Conservation (phyloP, 2,113 vertebrate genomes). For the Nipponia nippon region DNA sequence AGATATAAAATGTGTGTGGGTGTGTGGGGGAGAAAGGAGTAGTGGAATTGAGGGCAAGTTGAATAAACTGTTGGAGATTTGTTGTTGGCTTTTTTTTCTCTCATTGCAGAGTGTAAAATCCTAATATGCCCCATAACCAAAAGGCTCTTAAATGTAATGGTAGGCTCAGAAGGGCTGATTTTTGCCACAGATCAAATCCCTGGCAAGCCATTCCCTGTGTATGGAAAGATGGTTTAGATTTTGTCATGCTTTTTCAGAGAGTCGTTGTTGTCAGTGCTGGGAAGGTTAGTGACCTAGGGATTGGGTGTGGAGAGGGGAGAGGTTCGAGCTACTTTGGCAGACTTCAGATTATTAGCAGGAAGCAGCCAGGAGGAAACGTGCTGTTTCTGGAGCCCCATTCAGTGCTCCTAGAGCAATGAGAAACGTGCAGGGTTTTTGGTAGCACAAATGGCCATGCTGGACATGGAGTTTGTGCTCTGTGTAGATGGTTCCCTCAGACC, state of each 20-base stretch:
- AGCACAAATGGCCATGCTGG: background rate
- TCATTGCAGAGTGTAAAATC: background rate
- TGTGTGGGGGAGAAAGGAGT: background rate
- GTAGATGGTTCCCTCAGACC: background rate
- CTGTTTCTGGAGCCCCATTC: background rate
- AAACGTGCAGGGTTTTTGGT: background rate
- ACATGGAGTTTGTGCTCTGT: background rate
- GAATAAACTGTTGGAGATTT: constrained; percentile 15
- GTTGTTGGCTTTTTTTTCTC: background rate
- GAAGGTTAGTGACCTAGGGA: constrained; percentile 63
- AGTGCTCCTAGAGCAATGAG: background rate
- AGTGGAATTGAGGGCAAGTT: constrained; percentile 29
- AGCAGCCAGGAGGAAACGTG: constrained; percentile 18
- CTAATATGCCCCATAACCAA: background rate
- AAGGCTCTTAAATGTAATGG: constrained; percentile 10
- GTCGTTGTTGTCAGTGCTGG: constrained; percentile 21
- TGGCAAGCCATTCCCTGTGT: constrained; percentile 1
- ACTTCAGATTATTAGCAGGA: constrained; percentile 22
- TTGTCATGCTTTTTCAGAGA: constrained; percentile 59
- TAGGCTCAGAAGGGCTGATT: constrained; percentile 26
- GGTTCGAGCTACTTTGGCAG: constrained; percentile 48
- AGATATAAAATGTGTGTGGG: constrained; percentile 39
- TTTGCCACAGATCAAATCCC: constrained; percentile 5
- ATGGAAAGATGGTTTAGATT: constrained; percentile 39
- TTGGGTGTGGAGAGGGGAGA: constrained; percentile 67